Base-by-base conservation (phyloP, 2,113 vertebrate species). In the Pagrus major region DNA sequence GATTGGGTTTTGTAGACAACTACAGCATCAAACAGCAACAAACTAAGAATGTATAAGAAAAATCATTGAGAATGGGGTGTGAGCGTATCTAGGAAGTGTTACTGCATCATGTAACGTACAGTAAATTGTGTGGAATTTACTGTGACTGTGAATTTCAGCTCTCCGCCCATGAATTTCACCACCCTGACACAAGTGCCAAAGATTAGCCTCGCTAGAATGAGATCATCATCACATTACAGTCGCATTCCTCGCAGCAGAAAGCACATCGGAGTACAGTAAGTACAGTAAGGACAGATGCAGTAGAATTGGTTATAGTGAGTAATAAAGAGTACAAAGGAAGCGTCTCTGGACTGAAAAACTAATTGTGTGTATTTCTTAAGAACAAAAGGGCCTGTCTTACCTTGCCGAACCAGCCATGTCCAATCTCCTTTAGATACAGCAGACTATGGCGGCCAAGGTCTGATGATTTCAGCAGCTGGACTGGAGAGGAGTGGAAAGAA, bases 371-470 rank as follows among this genome's bases (percentile, higher is more conserved):
- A 27, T 63, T 46, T 75, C 33, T 69, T 41, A 64, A 67, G 25
- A 60, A 71, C 16, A 64, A 65, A 31, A 75, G 25, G 10, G 4
- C 9, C 16, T 46, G 15, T 15, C 80, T 93, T 91, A 99, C 98
- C 96, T 98, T 99, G 84, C 98, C 97, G 0, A 99, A 99, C 98
- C 98, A 99, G 79, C 97, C 97, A 0, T 95, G 96, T 56, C 98
- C 98, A 0, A 98, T 97, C 92, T 98, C 97, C 91, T 98, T 97
- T 78, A 99, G 94, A 96, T 97, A 99, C 51, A 99, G 95, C 35
- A 99, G 95, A 88, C 96, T 97, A 90, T 98, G 97, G 59, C 97
- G 96, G 78, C 97, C 97, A 81, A 98, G 95, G 86, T 97, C 97
- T 6, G 96, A 91, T 31, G 97, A 96, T 88, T 97, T 97, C 93